A percentile compares a stretch with the other conserved stretches of the same genome.
phyloP scores from a whole-genome alignment of 2,888 invertebrate genomes.

The Catocala sponsa region DNA sequence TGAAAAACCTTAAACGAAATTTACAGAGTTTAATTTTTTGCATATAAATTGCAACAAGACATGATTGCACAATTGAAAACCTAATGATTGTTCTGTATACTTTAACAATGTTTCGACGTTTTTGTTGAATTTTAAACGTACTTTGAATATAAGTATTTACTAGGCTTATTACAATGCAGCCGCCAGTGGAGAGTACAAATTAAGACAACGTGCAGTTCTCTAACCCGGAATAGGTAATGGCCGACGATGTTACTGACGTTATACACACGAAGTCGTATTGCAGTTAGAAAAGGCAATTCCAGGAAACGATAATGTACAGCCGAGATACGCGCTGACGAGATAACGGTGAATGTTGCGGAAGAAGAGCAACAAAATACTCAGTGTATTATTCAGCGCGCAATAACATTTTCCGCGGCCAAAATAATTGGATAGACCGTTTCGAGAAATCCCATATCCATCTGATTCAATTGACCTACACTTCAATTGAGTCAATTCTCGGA shows the following conservation, averaged over 20 bases:
- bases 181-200: not conserved
- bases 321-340: conserved; percentile 32
- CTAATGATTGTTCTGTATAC: conserved; percentile 38
- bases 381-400: conserved; percentile 47
- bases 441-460: conserved; percentile 40
- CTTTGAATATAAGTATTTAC: not conserved
- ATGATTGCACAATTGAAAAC: conserved; percentile 26
- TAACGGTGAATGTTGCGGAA: conserved; percentile 41
- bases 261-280: conserved; percentile 32
- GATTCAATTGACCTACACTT: conserved; percentile 37
- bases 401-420: conserved; percentile 41
- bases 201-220: conserved; percentile 4
- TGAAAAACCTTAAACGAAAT: not conserved
- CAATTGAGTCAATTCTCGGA: conserved; percentile 22
- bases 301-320: conserved; percentile 40
- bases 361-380: conserved; percentile 32
- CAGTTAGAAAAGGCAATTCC: conserved; percentile 39
- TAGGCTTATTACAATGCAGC: not conserved
- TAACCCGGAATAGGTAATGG: conserved; percentile 27
- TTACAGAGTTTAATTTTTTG: not conserved
- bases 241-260: conserved; percentile 29
- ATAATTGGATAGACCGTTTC: conserved; percentile 47
- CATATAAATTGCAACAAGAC: not conserved
- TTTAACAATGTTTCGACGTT: conserved; percentile 8
- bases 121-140: not conserved